Percentiles rank a stretch among this genome's conserved stretches.
phyloP scores from a whole-genome alignment of 2,113 vertebrate genomes.

The Nothoprocta pentlandii region DNA sequence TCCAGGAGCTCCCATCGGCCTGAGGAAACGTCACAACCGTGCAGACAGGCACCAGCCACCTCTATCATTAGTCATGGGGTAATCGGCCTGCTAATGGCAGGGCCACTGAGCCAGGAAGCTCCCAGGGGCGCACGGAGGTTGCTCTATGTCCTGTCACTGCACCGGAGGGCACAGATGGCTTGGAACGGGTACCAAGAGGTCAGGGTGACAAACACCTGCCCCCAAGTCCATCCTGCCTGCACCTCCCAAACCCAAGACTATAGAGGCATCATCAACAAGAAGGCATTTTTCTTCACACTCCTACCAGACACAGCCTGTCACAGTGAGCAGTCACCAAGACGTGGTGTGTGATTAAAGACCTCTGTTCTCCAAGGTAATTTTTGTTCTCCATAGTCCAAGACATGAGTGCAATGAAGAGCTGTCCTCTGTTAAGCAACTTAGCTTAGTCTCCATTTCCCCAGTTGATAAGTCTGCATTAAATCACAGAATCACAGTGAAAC shows the following conservation, averaged over 20 bases:
- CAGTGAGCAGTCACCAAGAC: neutral
- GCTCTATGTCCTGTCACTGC: neutral
- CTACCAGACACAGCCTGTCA: neutral
- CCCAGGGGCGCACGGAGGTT: neutral
- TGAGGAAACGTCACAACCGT: neutral
- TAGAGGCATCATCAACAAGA: neutral
- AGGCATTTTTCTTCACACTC: neutral
- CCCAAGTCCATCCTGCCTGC: neutral
- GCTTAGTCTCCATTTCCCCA: neutral
- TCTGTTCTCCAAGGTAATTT: neutral
- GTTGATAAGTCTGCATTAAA: neutral
- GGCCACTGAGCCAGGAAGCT: neutral
- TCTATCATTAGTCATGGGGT: neutral
- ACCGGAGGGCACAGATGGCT: neutral
- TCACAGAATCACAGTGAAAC: too few species aligned
- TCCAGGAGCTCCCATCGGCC: neutral
- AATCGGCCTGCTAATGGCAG: neutral
- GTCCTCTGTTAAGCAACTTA: neutral
- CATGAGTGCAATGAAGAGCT: neutral
- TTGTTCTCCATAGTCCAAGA: neutral
- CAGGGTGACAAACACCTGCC: accelerated
- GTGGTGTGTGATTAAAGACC: accelerated
- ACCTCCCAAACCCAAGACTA: neutral
- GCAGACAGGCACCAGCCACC: neutral
- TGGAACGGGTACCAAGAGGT: neutral